A percentile compares a stretch with the other conserved stretches of the same genome.
Conservation (phyloP, 2,888 invertebrate species). For the Ariolimax columbianus region DNA sequence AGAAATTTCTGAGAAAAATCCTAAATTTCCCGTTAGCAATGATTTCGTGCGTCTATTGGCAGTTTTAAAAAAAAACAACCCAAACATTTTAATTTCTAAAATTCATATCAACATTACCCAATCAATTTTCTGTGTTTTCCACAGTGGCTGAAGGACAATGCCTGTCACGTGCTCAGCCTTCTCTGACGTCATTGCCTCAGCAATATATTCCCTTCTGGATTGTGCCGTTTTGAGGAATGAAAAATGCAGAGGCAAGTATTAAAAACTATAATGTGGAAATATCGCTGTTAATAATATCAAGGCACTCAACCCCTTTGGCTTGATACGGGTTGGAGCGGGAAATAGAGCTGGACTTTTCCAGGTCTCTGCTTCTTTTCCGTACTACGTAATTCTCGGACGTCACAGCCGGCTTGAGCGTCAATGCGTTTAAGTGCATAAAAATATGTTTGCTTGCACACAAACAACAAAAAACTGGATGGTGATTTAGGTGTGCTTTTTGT, state of each 20-base stretch:
- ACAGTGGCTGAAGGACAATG: constrained; percentile 48
- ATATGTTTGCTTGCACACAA: too few species aligned
- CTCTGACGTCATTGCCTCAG: constrained; percentile 41
- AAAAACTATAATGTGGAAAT: constrained; percentile 2
- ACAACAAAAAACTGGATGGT: too few species aligned
- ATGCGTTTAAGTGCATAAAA: too few species aligned
- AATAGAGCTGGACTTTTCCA: constrained; percentile 29
- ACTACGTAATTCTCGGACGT: constrained; percentile 23
- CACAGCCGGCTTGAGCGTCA: not conserved
- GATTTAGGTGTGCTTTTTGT: too few species aligned
- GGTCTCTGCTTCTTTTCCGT: constrained; percentile 15
- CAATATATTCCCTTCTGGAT: constrained; percentile 41
- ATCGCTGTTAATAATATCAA: not conserved
- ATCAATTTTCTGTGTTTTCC: constrained; percentile 49
- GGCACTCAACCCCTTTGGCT: constrained; percentile 20
- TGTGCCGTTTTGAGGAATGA: constrained; percentile 40
- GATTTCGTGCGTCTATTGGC: too few species aligned
- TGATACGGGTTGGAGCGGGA: constrained; percentile 23
- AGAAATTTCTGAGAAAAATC: too few species aligned
- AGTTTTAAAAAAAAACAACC: not conserved
- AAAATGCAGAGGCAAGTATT: constrained; percentile 18
- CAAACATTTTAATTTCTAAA: not conserved
- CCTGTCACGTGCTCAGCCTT: constrained; percentile 48
- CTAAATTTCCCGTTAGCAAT: too few species aligned
- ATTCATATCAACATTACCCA: constrained; percentile 27